Conservation (phyloP, 2,113 vertebrate genomes). For the Todiramphus saurophagus region DNA sequence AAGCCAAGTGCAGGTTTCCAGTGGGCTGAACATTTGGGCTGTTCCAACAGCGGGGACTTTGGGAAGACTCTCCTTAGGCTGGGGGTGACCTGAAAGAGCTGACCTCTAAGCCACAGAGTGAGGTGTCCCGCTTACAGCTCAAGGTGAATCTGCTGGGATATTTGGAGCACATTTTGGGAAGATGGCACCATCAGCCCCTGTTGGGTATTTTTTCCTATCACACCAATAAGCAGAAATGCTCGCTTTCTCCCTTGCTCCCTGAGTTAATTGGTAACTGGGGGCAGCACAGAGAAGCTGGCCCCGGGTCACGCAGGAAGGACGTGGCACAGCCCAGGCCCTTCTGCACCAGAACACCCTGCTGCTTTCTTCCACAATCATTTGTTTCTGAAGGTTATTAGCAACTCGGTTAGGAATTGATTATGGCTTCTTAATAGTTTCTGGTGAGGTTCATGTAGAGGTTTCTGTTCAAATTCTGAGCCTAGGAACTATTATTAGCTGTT, state of each 20-base stretch:
- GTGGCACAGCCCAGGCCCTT: background rate
- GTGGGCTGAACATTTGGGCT: background rate
- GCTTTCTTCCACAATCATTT: too few relatives aligned
- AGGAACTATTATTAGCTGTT: background rate
- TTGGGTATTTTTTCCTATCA: background rate
- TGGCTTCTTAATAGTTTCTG: background rate
- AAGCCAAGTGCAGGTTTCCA: background rate
- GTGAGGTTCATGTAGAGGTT: background rate
- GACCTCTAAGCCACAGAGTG: accelerated
- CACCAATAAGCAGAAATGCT: background rate
- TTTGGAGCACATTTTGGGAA: background rate
- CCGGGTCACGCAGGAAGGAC: background rate
- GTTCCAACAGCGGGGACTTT: too few relatives aligned
- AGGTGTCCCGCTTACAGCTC: background rate
- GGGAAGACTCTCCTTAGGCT: background rate
- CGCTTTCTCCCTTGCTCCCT: background rate
- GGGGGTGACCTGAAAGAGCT: background rate
- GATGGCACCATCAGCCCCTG: accelerated
- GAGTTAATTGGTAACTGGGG: background rate
- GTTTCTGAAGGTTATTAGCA: background rate
- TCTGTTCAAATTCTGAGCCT: background rate
- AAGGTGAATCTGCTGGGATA: accelerated
- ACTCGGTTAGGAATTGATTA: background rate
- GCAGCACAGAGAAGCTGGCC: background rate
- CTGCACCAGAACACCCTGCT: accelerated